phyloP scores from a whole-genome alignment of 2,113 vertebrate species.

The Thalassarche chlororhynchos region DNA sequence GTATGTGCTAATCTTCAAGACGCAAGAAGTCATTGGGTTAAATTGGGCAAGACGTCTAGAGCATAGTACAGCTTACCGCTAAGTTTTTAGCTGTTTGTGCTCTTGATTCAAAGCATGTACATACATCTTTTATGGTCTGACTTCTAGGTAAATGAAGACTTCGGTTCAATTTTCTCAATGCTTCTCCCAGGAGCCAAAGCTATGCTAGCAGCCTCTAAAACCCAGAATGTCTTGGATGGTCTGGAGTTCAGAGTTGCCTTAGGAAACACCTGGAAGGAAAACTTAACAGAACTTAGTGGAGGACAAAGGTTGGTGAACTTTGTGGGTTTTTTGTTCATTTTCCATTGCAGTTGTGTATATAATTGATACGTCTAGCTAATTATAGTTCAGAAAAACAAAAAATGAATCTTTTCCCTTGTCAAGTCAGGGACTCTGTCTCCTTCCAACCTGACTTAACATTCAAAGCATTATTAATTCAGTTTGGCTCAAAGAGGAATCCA shows the following conservation, averaged over 20 bases:
- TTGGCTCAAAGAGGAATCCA: background rate
- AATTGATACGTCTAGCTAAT: background rate
- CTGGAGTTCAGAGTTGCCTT: constrained; percentile 93
- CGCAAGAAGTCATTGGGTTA: background rate
- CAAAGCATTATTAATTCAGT: background rate
- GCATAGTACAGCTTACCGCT: fast-evolving
- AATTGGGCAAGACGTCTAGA: background rate
- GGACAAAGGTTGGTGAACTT: constrained; percentile 86
- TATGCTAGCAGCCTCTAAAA: constrained; percentile 81
- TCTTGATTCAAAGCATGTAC: background rate
- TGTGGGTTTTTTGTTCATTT: background rate
- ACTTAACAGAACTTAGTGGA: constrained; percentile 94
- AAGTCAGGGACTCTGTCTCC: background rate
- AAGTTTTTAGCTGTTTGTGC: background rate
- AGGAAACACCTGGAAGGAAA: constrained; percentile 97
- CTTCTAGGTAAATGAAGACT: constrained; percentile 92
- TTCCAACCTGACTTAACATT: background rate
- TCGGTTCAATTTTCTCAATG: constrained; percentile 94
- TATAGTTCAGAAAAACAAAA: background rate
- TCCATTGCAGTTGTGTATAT: background rate
- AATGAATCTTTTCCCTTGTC: background rate
- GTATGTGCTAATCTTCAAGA: background rate
- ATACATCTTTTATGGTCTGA: background rate
- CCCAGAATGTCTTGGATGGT: constrained; percentile 78
- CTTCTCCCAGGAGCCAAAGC: constrained; percentile 91